These are phyloP conservation scores for Acleris literana DNA, from an alignment of 2,888 invertebrate species.

Conservation along the genomic window DNA sequence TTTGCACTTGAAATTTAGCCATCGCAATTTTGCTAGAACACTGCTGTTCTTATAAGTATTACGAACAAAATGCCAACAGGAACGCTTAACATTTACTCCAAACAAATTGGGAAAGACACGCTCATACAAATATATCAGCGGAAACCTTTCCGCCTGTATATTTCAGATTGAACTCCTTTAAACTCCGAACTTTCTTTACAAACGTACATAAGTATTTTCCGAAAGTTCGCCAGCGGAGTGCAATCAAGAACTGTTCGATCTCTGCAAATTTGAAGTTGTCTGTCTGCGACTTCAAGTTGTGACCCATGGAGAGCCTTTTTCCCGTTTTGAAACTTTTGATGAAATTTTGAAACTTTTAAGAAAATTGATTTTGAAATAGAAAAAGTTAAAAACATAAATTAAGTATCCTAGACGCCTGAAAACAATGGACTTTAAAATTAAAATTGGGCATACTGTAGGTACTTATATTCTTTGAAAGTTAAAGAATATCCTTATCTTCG, in stretches of 20 bases:
- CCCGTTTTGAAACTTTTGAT: conserved; percentile 63
- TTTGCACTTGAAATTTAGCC: too few relatives aligned
- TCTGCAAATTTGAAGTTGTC: conserved; percentile 62
- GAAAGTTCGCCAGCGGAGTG: conserved; percentile 64
- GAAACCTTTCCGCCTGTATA: too few relatives aligned
- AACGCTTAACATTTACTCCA: too few relatives aligned
- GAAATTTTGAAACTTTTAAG: conserved; percentile 69
- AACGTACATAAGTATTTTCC: conserved; percentile 58
- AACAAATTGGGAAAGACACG: too few relatives aligned
- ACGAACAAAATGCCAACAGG: too few relatives aligned
- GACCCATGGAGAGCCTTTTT: conserved; percentile 62
- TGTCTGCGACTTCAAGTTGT: conserved; percentile 61
- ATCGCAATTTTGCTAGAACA: too few relatives aligned
- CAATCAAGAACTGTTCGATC: conserved; percentile 72
- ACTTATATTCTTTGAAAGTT: too few relatives aligned
- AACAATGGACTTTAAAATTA: background rate
- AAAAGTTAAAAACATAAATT: conserved; percentile 33
- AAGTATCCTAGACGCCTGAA: conserved; percentile 11
- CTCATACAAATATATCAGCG: too few relatives aligned
- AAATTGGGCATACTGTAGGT: too few relatives aligned
- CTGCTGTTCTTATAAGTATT: too few relatives aligned
- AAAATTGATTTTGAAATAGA: conserved; percentile 59
- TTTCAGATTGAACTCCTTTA: conserved; percentile 14
- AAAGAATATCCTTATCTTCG: too few relatives aligned
- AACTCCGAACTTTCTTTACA: conserved; percentile 45